These are phyloP conservation scores for Cherax quadricarinatus DNA, from an alignment of 1,140 invertebrate species.

Conservation along the genomic window DNA sequence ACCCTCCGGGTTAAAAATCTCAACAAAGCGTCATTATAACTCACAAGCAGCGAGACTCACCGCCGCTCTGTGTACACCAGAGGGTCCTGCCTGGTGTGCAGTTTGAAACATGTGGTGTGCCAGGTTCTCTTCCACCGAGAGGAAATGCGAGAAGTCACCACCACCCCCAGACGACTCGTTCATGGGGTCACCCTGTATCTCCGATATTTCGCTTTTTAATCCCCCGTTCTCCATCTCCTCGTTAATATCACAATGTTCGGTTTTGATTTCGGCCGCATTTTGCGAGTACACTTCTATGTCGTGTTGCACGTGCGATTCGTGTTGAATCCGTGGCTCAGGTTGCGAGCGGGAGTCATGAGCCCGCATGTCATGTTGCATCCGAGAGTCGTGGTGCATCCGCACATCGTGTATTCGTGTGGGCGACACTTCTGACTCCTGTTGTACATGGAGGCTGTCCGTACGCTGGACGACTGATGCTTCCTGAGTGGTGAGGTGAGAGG, in stretches of 20 bases:
- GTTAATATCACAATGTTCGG: slow-evolving; percentile 35
- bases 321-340: slow-evolving; percentile 1
- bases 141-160: slow-evolving; percentile 32
- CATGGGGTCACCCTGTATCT: slow-evolving; percentile 15
- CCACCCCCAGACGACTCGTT: slow-evolving; percentile 9
- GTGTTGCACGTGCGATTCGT: slow-evolving; percentile 10
- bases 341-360: not conserved
- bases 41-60: not conserved
- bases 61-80: slow-evolving; percentile 21
- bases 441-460: slow-evolving; percentile 7
- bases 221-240: slow-evolving; percentile 38
- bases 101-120: slow-evolving; percentile 43
- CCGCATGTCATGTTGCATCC: not conserved
- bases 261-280: slow-evolving; percentile 32
- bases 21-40: too few species aligned
- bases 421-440: not conserved
- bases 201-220: slow-evolving; percentile 45
- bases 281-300: slow-evolving; percentile 6
- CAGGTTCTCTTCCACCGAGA: slow-evolving; percentile 37
- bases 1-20: too few species aligned
- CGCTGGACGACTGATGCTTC: slow-evolving; percentile 18
- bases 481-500: not conserved
- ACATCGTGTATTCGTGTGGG: not conserved
- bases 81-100: slow-evolving; percentile 31
- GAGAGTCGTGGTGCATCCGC: not conserved